phyloP scores from a whole-genome alignment of 1,140 invertebrate genomes.

The Palaemon carinicauda region DNA sequence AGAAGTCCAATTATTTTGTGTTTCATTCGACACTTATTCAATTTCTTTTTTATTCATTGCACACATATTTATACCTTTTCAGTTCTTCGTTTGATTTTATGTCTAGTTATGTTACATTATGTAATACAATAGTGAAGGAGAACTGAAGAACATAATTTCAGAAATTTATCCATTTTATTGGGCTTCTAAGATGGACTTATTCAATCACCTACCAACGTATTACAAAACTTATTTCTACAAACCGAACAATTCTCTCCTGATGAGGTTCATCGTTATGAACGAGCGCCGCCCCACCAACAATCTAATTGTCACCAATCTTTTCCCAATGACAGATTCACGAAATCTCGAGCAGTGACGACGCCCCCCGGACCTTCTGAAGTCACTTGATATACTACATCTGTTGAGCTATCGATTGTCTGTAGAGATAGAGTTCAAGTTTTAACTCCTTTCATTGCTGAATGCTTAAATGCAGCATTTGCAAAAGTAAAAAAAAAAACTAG shows the following conservation, averaged over 20 bases:
- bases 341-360: slow-evolving; percentile 65
- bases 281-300: slow-evolving; percentile 62
- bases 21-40: too few relatives aligned
- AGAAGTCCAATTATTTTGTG: too few relatives aligned
- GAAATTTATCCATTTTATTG: too few relatives aligned
- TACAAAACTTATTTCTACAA: neutral
- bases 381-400: slow-evolving; percentile 65
- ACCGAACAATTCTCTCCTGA: slow-evolving; percentile 65
- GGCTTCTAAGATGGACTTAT: neutral
- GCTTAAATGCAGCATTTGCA: too few relatives aligned
- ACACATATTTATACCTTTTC: too few relatives aligned
- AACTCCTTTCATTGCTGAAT: too few relatives aligned
- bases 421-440: neutral
- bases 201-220: neutral
- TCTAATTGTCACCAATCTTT: slow-evolving; percentile 60
- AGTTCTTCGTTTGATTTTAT: too few relatives aligned
- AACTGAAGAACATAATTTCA: too few relatives aligned
- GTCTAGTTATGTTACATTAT: too few relatives aligned
- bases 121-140: too few relatives aligned
- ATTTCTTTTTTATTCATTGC: too few relatives aligned
- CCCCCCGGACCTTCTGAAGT: slow-evolving; percentile 65
- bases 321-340: slow-evolving; percentile 65
- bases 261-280: slow-evolving; percentile 64
- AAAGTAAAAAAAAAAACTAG: too few relatives aligned
- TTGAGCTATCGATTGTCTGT: slow-evolving; percentile 47